phyloP scores from a whole-genome alignment of 2,888 invertebrate genomes.

The Listrodromus nycthemerus region DNA sequence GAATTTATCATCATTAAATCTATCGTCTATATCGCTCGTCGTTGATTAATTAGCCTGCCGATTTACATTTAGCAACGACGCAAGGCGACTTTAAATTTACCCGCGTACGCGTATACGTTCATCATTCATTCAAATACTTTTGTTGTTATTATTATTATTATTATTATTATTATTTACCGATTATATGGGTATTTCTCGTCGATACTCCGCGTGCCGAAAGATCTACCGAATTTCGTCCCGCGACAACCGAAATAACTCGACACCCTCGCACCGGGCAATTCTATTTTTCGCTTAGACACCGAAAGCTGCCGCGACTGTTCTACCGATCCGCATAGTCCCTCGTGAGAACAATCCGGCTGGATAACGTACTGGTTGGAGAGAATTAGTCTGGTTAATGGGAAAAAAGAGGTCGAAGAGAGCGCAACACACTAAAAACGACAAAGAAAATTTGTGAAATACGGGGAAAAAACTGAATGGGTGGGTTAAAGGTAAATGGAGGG shows the following conservation, averaged over 20 bases:
- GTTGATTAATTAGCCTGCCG: slow-evolving; percentile 35
- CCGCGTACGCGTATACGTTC: neutral
- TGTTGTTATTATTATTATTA: neutral
- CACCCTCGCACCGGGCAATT: slow-evolving; percentile 65
- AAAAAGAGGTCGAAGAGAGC: neutral
- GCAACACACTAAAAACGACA: neutral
- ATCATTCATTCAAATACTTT: neutral
- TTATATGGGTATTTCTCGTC: slow-evolving; percentile 15
- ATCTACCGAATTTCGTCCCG: slow-evolving; percentile 41
- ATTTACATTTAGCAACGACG: neutral
- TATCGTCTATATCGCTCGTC: slow-evolving; percentile 2
- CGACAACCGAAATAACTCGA: slow-evolving; percentile 64
- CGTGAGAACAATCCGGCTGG: slow-evolving; percentile 5
- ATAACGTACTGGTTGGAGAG: neutral
- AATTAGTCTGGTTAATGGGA: neutral
- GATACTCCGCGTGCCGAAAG: slow-evolving; percentile 2
- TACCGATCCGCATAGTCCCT: neutral
- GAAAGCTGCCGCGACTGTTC: slow-evolving; percentile 51
- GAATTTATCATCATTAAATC: slow-evolving; percentile 16
- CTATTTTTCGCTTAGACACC: slow-evolving; percentile 65
- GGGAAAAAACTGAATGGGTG: neutral
- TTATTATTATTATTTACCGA: neutral
- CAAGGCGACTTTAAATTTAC: neutral
- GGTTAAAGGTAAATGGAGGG: neutral
- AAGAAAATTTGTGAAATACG: neutral